phyloP scores from a whole-genome alignment of 1,140 invertebrate genomes.

The Helicoverpa zea region DNA sequence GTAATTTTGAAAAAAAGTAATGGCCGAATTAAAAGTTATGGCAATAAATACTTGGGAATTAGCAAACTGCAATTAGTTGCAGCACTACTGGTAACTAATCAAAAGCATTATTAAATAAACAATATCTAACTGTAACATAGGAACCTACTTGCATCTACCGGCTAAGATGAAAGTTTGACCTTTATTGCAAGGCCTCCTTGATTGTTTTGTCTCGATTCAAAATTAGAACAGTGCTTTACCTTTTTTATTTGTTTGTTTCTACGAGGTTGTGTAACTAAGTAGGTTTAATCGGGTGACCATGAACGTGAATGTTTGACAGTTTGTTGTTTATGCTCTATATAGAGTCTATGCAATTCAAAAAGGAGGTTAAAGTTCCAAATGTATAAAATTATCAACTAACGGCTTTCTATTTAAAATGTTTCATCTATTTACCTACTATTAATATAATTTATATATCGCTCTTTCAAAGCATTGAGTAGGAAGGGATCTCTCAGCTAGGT shows the following conservation, averaged over 20 bases:
- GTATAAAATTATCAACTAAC: background rate
- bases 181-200: background rate
- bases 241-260: background rate
- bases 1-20: too few species aligned
- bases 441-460: too few species aligned
- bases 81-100: too few species aligned
- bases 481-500: too few species aligned
- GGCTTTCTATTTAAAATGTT: too few species aligned
- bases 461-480: too few species aligned
- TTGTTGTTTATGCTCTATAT: background rate
- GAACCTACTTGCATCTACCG: background rate
- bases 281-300: background rate
- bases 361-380: background rate
- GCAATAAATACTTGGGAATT: too few species aligned
- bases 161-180: constrained; percentile 2
- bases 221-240: background rate
- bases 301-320: background rate
- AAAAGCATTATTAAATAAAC: background rate
- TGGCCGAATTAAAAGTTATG: too few species aligned
- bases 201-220: background rate
- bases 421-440: too few species aligned
- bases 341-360: background rate
- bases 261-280: background rate
- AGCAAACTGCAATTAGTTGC: too few species aligned
- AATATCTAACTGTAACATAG: background rate